Percentiles rank a stretch among this genome's conserved stretches.
These are phyloP conservation scores for Anaspis maculata DNA, from an alignment of 2,888 invertebrate species.

Conservation along the genomic window DNA sequence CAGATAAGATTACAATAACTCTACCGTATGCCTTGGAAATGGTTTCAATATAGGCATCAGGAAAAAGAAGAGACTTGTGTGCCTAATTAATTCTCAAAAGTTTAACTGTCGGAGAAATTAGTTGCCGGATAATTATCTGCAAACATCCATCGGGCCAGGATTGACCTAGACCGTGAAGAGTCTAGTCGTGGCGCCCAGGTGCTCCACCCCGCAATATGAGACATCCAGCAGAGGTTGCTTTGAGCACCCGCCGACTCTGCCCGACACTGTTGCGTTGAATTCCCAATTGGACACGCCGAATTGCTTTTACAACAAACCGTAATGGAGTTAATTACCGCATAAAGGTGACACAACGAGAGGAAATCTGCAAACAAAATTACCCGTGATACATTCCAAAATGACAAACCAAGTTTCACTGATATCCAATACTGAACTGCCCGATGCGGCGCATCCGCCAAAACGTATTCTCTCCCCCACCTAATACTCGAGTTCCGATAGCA, in stretches of 20 bases:
- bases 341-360: too few relatives aligned
- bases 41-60: too few relatives aligned
- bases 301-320: neutral
- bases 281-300: neutral
- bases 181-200: constrained; percentile 34
- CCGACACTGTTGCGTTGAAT: neutral
- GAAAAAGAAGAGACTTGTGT: neutral
- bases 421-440: too few relatives aligned
- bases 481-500: too few relatives aligned
- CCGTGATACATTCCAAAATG: too few relatives aligned
- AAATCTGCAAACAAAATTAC: too few relatives aligned
- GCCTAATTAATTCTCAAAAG: constrained; percentile 2
- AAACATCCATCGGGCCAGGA: too few relatives aligned
- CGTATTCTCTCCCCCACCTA: too few relatives aligned
- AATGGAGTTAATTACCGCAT: constrained; percentile 5
- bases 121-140: constrained; percentile 13
- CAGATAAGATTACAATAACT: too few relatives aligned
- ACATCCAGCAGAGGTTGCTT: constrained; percentile 11
- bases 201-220: constrained; percentile 40
- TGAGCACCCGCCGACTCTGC: constrained; percentile 6
- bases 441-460: too few relatives aligned
- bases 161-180: constrained; percentile 35
- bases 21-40: too few relatives aligned
- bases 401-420: too few relatives aligned
- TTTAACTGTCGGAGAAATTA: constrained; percentile 4